A percentile compares a stretch with the other conserved stretches of the same genome.
phyloP scores from a whole-genome alignment of 2,888 invertebrate genomes.

The Proisotoma minuta region DNA sequence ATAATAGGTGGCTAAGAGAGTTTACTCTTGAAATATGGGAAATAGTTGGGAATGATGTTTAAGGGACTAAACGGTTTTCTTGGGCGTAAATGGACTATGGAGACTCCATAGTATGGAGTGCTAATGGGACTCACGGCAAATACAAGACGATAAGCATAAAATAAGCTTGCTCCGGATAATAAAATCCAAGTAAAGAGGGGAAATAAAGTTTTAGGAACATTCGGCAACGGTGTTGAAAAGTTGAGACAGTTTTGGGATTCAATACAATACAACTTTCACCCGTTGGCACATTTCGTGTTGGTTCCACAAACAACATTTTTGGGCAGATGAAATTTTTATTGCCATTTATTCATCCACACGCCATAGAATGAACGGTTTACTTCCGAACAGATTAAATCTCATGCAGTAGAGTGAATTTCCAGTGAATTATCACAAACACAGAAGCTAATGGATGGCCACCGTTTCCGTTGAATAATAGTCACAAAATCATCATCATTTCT shows the following conservation, averaged over 20 bases:
- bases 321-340: no score
- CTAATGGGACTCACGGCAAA: conserved; percentile 1
- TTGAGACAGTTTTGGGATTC: no score
- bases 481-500: conserved; percentile 2
- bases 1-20: conserved; percentile 3
- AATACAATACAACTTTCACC: no score
- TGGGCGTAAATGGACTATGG: conserved; percentile 1
- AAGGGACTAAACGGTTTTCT: conserved; percentile 2
- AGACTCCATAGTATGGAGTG: no score
- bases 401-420: not conserved
- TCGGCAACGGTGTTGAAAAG: no score
- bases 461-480: conserved; percentile 1
- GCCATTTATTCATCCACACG: no score
- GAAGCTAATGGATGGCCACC: conserved; percentile 3
- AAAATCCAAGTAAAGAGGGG: no score
- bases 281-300: no score
- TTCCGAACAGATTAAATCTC: conserved; percentile 6
- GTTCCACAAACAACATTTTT: no score
- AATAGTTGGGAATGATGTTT: conserved; percentile 3
- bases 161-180: no score
- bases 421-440: conserved; percentile 6
- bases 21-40: conserved; percentile 5
- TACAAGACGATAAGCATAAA: no score
- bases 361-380: not conserved
- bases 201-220: no score